Base-by-base conservation (phyloP, 2,797 vertebrate genomes). In the Anomalospiza imberbis region DNA sequence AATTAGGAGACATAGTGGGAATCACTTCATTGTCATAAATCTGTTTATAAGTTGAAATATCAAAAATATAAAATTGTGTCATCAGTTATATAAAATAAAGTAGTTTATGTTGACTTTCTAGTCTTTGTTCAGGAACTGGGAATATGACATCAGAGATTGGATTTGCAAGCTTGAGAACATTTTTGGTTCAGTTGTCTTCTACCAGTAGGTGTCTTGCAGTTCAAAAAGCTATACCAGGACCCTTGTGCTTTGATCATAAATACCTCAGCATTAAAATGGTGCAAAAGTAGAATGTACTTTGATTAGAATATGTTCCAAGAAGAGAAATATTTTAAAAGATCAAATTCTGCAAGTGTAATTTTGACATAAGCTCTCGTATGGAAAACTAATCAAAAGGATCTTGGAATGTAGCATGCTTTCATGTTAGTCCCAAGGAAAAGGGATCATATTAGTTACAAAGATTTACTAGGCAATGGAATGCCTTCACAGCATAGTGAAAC, bases 381-480 rank as follows among this genome's bases (percentile, higher is more conserved):
- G 73, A 84, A 94, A 95, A 72, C 45, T 72, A 90, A 91, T 90
- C 42, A 47, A 91, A 85, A 80, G 19, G 5, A 80, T 89, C 34
- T 68, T 85, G 28, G 32, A 93, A 42, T 17, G 32, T 0, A 67
- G 24, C 14, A 24, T 44, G 19, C 20, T 65, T 88, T 90, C 53
- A 62, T 68, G 61, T 26, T 71, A 65, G 34, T 88, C 68, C 8
- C 50, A 67, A 67, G 65, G 36, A 55, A 89, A 89, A 73, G 4
- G 29, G 26, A 76, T 65, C 38, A 68, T 25, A 71, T 50, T 45
- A 45, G 67, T 58, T 50, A 44, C 40, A 40, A n/a, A 87, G 44
- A 36, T 63, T 89, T 89, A 76, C 19, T 42, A 58, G 34, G n/a
- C 20, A 53, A 17, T 1, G 8, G 29, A 54, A 65, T 38, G 9